Conservation (phyloP, 1,140 invertebrate genomes). For the Diachasma alloeum region DNA sequence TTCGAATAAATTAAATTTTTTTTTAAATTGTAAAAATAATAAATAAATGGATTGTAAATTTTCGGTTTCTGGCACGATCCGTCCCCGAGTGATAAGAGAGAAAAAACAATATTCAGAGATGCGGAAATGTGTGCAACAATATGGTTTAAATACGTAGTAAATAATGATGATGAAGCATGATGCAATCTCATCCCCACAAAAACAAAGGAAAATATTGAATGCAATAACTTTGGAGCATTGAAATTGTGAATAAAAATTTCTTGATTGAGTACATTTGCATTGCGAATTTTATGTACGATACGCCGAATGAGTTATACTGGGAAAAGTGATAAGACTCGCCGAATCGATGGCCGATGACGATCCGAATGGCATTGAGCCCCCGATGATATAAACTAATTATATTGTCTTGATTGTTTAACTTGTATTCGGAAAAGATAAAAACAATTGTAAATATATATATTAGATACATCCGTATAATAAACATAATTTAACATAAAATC, state of each 20-base stretch:
- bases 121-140: too few relatives aligned
- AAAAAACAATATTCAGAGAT: neutral
- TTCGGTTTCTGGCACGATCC: neutral
- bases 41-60: neutral
- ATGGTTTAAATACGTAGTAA: too few relatives aligned
- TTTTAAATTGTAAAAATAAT: neutral
- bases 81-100: neutral
- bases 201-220: neutral
- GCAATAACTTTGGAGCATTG: neutral
- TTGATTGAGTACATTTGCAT: neutral
- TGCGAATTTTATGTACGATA: neutral
- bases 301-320: neutral
- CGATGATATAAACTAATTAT: slow-evolving; percentile 33
- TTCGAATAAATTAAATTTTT: neutral
- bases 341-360: neutral
- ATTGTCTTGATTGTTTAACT: slow-evolving; percentile 48
- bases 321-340: neutral
- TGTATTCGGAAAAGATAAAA: slow-evolving; percentile 43
- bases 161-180: neutral
- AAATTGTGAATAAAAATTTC: neutral
- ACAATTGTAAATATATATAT: slow-evolving; percentile 55
- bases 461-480: slow-evolving; percentile 55
- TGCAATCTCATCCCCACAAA: neutral
- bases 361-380: slow-evolving; percentile 31
- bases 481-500: slow-evolving; percentile 49